A percentile compares a stretch with the other conserved stretches of the same genome.
Evolutionary conservation across 2,797 vertebrate genomes (phyloP).

Genomic region (Meriones psammophilus): DNA sequence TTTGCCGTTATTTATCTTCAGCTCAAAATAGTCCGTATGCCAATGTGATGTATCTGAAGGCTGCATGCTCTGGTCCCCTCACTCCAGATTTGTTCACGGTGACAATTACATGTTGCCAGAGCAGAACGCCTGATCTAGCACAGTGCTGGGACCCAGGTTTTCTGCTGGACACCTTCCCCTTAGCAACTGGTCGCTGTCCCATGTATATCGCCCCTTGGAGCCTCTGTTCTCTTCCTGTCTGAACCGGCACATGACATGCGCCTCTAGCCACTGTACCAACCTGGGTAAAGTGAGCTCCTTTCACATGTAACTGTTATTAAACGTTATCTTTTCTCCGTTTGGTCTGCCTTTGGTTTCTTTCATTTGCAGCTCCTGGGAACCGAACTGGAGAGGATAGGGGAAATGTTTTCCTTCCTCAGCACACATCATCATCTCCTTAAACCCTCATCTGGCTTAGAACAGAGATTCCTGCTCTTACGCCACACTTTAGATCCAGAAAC

Average conservation of each 20-base stretch:
- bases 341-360: background rate
- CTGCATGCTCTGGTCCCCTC: background rate
- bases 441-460: background rate
- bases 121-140: background rate
- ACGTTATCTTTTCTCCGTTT: background rate
- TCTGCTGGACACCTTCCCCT: background rate
- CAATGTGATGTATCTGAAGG: background rate
- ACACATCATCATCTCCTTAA: background rate
- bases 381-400: background rate
- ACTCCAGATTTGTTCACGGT: background rate
- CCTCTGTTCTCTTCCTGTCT: background rate
- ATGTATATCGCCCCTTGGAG: background rate
- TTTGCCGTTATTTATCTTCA: background rate
- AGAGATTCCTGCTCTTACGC: background rate
- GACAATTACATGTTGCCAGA: background rate
- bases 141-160: background rate
- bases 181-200: background rate
- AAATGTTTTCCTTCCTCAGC: background rate
- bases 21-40: background rate
- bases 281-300: background rate
- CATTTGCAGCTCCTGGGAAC: background rate
- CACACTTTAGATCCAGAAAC: background rate
- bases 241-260: background rate
- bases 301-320: background rate
- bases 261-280: background rate